Evolutionary conservation across 2,797 vertebrate genomes (phyloP).

Genomic region (Lepus townsendii): DNA sequence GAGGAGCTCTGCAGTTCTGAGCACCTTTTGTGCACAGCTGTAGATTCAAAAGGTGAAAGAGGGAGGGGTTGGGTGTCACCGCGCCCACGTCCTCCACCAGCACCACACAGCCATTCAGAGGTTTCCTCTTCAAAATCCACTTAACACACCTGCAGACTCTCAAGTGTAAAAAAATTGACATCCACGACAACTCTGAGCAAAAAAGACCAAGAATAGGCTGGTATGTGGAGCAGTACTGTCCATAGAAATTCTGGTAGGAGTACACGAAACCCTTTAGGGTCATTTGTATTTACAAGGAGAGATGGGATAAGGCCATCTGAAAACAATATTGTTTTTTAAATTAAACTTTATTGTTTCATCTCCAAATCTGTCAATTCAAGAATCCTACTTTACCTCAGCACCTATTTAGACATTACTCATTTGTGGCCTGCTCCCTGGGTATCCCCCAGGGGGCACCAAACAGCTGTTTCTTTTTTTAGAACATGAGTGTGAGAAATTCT

Average conservation of each 20-base stretch:
- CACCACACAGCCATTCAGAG: not conserved
- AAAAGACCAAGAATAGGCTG: not conserved
- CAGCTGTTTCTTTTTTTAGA: conserved; percentile 67
- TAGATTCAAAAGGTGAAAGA: not conserved
- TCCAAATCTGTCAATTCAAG: not conserved
- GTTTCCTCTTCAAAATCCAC: conserved; percentile 18
- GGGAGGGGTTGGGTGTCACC: not conserved
- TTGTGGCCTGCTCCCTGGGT: not conserved
- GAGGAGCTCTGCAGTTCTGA: not conserved
- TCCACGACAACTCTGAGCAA: conserved; percentile 49
- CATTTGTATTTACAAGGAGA: conserved; percentile 22
- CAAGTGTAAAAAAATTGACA: not conserved
- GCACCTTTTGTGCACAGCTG: not conserved
- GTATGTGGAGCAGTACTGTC: not conserved
- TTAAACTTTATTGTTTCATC: conserved; percentile 7
- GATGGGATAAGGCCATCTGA: not conserved
- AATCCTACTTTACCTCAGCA: not conserved
- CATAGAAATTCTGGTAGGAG: not conserved
- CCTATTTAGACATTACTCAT: not conserved
- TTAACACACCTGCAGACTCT: conserved; percentile 40
- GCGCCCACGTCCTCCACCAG: no score
- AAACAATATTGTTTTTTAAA: not conserved
- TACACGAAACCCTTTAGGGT: not conserved
- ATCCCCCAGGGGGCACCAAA: conserved; percentile 72
- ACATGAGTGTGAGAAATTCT: not conserved